Percentiles rank a stretch among this genome's conserved stretches.
phyloP scores from a whole-genome alignment of 1,140 invertebrate genomes.

The Onthophagus taurus region DNA sequence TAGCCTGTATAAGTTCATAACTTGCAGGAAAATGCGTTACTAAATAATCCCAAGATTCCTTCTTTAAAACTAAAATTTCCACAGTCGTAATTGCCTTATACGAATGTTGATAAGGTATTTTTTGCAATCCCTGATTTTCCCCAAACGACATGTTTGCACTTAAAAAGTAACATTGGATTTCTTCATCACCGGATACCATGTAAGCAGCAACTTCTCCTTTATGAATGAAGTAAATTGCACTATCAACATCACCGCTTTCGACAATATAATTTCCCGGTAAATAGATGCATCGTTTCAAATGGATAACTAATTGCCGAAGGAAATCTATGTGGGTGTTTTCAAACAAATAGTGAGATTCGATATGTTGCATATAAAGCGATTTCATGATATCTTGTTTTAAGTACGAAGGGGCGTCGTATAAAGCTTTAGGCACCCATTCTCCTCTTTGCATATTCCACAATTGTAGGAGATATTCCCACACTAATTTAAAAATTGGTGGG shows the following conservation, averaged over 20 bases:
- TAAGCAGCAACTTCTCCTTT: slow-evolving; percentile 36
- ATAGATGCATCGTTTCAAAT: slow-evolving; percentile 39
- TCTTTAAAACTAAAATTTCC: slow-evolving; percentile 12
- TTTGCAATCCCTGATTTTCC: slow-evolving; percentile 14
- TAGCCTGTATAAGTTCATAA: too few relatives aligned
- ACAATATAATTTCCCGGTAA: slow-evolving; percentile 41
- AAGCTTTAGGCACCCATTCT: slow-evolving; percentile 15
- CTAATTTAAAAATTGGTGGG: slow-evolving; percentile 13
- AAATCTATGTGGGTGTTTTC: slow-evolving; percentile 39
- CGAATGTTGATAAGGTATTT: slow-evolving; percentile 11
- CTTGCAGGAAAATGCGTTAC: slow-evolving; percentile 19
- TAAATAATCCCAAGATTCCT: slow-evolving; percentile 16
- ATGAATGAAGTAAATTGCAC: slow-evolving; percentile 42
- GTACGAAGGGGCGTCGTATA: slow-evolving; percentile 12
- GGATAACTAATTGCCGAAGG: slow-evolving; percentile 37
- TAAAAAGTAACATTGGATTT: slow-evolving; percentile 1
- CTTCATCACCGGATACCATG: background rate
- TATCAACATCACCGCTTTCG: slow-evolving; percentile 38
- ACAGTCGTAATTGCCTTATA: slow-evolving; percentile 16
- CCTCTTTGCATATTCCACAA: slow-evolving; percentile 17
- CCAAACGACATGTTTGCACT: slow-evolving; percentile 15
- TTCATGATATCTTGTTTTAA: slow-evolving; percentile 31
- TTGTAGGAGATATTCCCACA: slow-evolving; percentile 15
- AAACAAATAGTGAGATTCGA: slow-evolving; percentile 38
- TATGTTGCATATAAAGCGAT: slow-evolving; percentile 38